These are phyloP conservation scores for Lamproptera curius DNA, from an alignment of 2,888 invertebrate species.

Conservation along the genomic window DNA sequence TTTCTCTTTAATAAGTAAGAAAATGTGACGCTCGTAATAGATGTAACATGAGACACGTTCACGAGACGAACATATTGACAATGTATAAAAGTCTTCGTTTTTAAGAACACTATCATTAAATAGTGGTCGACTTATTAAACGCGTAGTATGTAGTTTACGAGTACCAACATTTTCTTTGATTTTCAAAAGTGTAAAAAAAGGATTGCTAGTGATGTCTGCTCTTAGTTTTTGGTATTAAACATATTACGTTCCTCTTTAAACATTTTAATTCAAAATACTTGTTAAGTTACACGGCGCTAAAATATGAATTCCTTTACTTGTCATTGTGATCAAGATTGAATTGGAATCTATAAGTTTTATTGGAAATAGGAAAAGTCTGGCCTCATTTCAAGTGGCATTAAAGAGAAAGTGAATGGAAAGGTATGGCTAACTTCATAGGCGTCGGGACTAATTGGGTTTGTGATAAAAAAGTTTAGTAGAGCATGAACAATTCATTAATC, in stretches of 20 bases:
- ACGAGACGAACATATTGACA: no score
- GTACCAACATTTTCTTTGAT: no score
- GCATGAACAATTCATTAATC: no score
- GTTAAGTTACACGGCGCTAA: conserved; percentile 24
- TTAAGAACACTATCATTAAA: no score
- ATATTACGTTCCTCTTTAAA: not conserved
- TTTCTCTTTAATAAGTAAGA: conserved; percentile 13
- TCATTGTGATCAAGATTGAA: conserved; percentile 27
- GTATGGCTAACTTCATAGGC: conserved; percentile 52
- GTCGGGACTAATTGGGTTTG: conserved; percentile 7
- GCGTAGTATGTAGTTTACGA: no score
- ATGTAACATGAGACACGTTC: conserved; percentile 7
- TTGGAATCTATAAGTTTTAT: conserved; percentile 61
- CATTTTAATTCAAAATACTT: not conserved
- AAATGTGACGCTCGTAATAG: conserved; percentile 1
- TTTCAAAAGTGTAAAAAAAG: no score
- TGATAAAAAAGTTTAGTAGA: not conserved
- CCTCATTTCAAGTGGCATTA: conserved; percentile 49
- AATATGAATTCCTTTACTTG: conserved; percentile 38
- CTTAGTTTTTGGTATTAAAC: no score
- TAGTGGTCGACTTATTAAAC: no score
- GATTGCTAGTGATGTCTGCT: not conserved
- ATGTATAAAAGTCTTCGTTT: no score
- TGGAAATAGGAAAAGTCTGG: conserved; percentile 69
- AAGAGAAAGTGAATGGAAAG: conserved; percentile 34